Conservation (phyloP, 1,140 invertebrate genomes). For the Cecropterus lyciades region DNA sequence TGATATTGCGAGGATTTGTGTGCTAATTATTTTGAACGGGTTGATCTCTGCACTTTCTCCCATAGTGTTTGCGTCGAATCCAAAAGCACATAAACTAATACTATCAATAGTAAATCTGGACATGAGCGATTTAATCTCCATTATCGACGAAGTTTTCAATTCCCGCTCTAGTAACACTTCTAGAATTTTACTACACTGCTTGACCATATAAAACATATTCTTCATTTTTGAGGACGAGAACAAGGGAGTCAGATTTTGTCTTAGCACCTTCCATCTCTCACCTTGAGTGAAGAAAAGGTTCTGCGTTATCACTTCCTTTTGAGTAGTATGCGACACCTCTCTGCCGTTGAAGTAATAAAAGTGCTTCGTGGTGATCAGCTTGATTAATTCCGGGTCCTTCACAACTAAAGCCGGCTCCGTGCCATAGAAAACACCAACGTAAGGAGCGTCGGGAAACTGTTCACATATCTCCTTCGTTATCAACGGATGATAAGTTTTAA, state of each 20-base stretch:
- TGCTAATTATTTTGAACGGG: slow-evolving; percentile 80
- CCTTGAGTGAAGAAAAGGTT: slow-evolving; percentile 72
- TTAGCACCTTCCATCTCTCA: slow-evolving; percentile 84
- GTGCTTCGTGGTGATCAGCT: slow-evolving; percentile 77
- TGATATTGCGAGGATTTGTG: slow-evolving; percentile 46
- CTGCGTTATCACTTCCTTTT: slow-evolving; percentile 56
- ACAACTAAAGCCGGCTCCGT: slow-evolving; percentile 72
- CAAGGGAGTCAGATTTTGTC: slow-evolving; percentile 85
- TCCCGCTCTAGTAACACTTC: slow-evolving; percentile 52
- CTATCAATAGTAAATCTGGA: slow-evolving; percentile 85
- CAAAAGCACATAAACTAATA: slow-evolving; percentile 85
- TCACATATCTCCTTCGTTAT: slow-evolving; percentile 44
- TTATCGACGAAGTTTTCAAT: slow-evolving; percentile 38
- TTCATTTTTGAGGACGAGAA: slow-evolving; percentile 86
- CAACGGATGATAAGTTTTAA: slow-evolving; percentile 42
- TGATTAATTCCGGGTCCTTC: slow-evolving; percentile 78
- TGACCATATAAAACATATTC: slow-evolving; percentile 83
- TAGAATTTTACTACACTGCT: slow-evolving; percentile 66
- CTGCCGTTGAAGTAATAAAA: slow-evolving; percentile 82
- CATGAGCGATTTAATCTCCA: slow-evolving; percentile 74
- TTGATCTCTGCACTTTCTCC: slow-evolving; percentile 53
- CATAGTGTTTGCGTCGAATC: slow-evolving; percentile 83
- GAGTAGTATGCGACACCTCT: slow-evolving; percentile 74
- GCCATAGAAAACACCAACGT: slow-evolving; percentile 70
- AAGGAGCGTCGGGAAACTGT: slow-evolving; percentile 58